Evolutionary conservation across 92 coral and sea anemone genomes (phyloP).

Genomic region (Anthopleura xanthogrammica): DNA sequence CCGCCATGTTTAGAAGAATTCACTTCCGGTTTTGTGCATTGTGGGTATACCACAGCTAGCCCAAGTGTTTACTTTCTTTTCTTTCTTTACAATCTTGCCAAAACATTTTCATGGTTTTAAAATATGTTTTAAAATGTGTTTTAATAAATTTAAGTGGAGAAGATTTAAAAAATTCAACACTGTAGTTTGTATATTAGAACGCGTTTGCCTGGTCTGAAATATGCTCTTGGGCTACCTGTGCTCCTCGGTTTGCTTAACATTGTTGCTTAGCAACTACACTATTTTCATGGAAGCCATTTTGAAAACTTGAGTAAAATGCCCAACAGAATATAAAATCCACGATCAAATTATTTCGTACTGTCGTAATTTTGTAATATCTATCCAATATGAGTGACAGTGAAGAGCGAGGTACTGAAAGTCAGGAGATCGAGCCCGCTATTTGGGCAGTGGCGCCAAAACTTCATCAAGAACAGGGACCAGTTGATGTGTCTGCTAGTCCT

Average conservation of each 20-base stretch:
- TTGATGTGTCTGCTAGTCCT: constrained; percentile 95
- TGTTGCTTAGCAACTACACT: constrained; percentile 69
- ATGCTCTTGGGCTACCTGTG: background rate
- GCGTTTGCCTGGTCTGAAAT: too few species aligned
- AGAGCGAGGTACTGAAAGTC: constrained; percentile 77
- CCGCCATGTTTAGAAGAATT: constrained; percentile 29
- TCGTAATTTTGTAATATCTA: background rate
- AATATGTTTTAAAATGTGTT: background rate
- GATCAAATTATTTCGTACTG: background rate
- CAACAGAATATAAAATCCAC: background rate
- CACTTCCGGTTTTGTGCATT: constrained; percentile 28
- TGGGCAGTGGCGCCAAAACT: constrained; percentile 97
- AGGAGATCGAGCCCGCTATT: constrained; percentile 85
- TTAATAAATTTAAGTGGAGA: too few species aligned
- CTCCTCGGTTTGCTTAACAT: constrained; percentile 8
- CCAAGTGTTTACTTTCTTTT: background rate
- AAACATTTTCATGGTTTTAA: background rate
- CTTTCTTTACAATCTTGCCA: background rate
- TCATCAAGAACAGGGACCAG: constrained; percentile 96
- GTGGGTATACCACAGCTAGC: constrained; percentile 10
- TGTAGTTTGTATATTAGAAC: too few species aligned
- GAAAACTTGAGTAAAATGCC: background rate
- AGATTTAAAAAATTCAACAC: too few species aligned
- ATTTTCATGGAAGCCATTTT: constrained; percentile 42
- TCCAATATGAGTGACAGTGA: constrained; percentile 88